phyloP scores from a whole-genome alignment of 2,888 invertebrate genomes.

The Arctia plantaginis region DNA sequence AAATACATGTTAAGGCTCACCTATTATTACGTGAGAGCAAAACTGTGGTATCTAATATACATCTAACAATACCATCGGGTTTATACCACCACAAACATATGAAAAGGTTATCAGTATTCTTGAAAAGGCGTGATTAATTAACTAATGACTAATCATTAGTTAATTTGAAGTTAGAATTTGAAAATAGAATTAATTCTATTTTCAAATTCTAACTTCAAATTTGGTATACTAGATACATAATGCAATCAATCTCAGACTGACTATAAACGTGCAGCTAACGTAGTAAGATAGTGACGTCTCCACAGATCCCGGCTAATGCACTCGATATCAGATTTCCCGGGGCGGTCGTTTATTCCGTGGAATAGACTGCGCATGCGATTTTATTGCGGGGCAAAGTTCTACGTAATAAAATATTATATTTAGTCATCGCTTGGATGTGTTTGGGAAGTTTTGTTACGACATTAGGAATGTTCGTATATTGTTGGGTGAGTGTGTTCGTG shows the following conservation, averaged over 20 bases:
- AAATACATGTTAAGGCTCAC: background rate
- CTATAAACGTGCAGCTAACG: slow-evolving; percentile 31
- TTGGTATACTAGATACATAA: slow-evolving; percentile 8
- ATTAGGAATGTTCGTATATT: slow-evolving; percentile 18
- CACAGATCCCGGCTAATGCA: slow-evolving; percentile 54
- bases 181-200: background rate
- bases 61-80: background rate
- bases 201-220: background rate
- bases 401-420: slow-evolving; percentile 52
- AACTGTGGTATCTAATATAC: background rate
- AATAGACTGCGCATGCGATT: slow-evolving; percentile 41
- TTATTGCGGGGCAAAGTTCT: slow-evolving; percentile 32
- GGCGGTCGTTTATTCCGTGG: slow-evolving; percentile 56
- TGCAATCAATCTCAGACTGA: slow-evolving; percentile 41
- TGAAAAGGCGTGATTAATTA: background rate
- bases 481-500: slow-evolving; percentile 5
- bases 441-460: slow-evolving; percentile 19
- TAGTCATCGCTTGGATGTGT: slow-evolving; percentile 29
- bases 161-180: background rate
- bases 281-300: slow-evolving; percentile 43
- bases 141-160: too few relatives aligned
- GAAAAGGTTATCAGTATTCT: background rate
- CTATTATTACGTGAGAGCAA: background rate
- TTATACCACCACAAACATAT: background rate
- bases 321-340: slow-evolving; percentile 65